phyloP scores from a whole-genome alignment of 2,888 invertebrate genomes.

The Dascillus cervinus region DNA sequence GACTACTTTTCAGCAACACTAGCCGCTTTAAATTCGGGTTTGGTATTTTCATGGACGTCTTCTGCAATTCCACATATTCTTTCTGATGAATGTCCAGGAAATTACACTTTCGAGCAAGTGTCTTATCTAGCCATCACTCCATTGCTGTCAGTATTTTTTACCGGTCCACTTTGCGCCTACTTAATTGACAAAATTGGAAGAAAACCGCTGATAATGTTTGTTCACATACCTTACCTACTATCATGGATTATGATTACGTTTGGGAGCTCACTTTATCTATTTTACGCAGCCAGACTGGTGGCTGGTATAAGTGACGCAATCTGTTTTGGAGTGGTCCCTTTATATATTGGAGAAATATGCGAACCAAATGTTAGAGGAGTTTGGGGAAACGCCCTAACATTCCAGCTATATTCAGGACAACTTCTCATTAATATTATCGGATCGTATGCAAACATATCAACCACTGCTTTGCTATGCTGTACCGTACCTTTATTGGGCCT shows the following conservation, averaged over 20 bases:
- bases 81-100: slow-evolving; percentile 23
- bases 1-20: too few relatives aligned
- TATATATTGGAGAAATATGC: slow-evolving; percentile 31
- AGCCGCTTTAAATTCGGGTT: too few relatives aligned
- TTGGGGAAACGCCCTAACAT: slow-evolving; percentile 27
- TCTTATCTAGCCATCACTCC: slow-evolving; percentile 32
- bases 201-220: slow-evolving; percentile 24
- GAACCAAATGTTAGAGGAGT: slow-evolving; percentile 28
- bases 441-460: slow-evolving; percentile 46
- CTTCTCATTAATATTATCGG: slow-evolving; percentile 45
- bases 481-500: slow-evolving; percentile 23
- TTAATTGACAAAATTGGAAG: slow-evolving; percentile 28
- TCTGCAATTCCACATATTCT: slow-evolving; percentile 31
- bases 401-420: slow-evolving; percentile 24
- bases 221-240: slow-evolving; percentile 25
- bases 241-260: slow-evolving; percentile 25
- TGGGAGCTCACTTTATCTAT: slow-evolving; percentile 23
- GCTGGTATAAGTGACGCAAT: slow-evolving; percentile 27
- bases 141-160: slow-evolving; percentile 23
- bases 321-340: slow-evolving; percentile 25
- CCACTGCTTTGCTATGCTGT: slow-evolving; percentile 45
- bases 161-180: slow-evolving; percentile 23
- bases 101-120: slow-evolving; percentile 28
- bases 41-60: slow-evolving; percentile 31
- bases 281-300: slow-evolving; percentile 27